These are phyloP conservation scores for Drosophila fulvimacula DNA, from an alignment of 2,888 invertebrate species.

Conservation along the genomic window DNA sequence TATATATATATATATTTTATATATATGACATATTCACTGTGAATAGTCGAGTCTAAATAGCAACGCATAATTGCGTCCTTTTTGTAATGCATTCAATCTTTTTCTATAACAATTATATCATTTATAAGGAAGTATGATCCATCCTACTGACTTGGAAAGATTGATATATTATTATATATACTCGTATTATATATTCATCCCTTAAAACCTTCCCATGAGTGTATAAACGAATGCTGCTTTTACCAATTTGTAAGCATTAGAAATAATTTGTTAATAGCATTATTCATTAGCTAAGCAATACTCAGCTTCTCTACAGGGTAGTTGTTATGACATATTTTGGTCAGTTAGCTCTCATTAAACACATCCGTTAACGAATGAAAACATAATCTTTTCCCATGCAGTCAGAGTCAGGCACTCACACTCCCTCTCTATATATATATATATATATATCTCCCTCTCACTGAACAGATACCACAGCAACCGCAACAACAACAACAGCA, in stretches of 20 bases:
- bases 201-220: background rate
- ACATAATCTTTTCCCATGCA: constrained; percentile 33
- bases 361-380: constrained; percentile 45
- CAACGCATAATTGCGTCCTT: no score
- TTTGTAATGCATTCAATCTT: background rate
- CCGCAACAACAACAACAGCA: constrained; percentile 31
- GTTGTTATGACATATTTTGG: constrained; percentile 2
- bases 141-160: no score
- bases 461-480: constrained; percentile 19
- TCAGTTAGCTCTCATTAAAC: constrained; percentile 56
- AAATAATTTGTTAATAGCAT: background rate
- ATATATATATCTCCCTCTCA: no score
- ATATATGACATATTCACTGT: no score
- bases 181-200: background rate
- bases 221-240: background rate
- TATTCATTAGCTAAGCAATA: background rate
- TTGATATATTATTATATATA: no score
- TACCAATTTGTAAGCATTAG: background rate
- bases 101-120: background rate
- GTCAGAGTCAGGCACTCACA: background rate
- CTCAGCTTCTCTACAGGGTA: background rate
- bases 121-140: no score
- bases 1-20: no score
- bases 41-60: background rate
- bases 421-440: no score